Evolutionary conservation across 2,888 invertebrate species (phyloP), one percentile per base, ranked within the genome.

Genomic region (Euclidia mi): DNA sequence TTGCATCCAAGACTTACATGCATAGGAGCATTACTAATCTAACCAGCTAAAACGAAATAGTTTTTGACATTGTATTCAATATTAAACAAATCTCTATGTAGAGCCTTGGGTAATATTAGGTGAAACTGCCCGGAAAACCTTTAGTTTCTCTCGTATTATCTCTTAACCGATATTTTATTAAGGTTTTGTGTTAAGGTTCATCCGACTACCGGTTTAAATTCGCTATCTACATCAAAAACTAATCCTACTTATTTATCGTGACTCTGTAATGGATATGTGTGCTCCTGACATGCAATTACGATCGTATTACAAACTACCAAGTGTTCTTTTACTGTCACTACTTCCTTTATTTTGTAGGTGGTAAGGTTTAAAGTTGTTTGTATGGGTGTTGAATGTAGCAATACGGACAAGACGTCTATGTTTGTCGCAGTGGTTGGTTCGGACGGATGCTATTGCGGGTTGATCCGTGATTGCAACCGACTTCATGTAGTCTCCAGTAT

Each of bases 221-320:
- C 35, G 35, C 42, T 15, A 12, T 38, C 18, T 18, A 15, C 34
- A 17, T 67, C 66, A 61, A 59, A 48, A 72, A 70, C 65, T 65
- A 71, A 75, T 78, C 67, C 62, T 47, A 67, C 55, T 52, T 41
- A 64, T 67, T 66, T 65, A 69, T 65, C 69, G 56, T 60, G 45
- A 64, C 52, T 74, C 70, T 47, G 71, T 56, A 71, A 69, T 67
- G 62, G 70, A 76, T 76, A 70, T 68, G 80, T 71, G 81, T 82
- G 84, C 57, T 41, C 42, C 48, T 83, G 84, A 84, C 84, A 84
- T 63, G 65, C 82, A 80, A 84, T 84, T 80, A 82, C 76, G 64
- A 37, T 55, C 63, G 51, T 64, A 72, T 75, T 74, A 71, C 65
- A 48, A n/a, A n/a, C n/a, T n/a, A n/a, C n/a, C 45, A 17, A 44